Conservation (phyloP, 1,140 invertebrate species). For the Aethina tumida region DNA sequence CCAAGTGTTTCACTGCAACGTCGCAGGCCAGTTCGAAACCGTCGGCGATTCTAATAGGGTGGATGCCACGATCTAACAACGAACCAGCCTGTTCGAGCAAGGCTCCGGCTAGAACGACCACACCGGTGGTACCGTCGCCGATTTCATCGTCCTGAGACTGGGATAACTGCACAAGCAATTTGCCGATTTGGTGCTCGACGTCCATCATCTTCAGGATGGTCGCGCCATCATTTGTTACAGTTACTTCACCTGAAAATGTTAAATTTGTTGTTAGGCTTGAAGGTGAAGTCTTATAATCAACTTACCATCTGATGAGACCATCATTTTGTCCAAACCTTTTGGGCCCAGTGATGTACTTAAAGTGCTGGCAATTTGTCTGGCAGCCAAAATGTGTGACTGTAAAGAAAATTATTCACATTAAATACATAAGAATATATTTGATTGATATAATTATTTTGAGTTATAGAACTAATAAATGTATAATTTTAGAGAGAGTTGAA, state of each 20-base stretch:
- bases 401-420: no score
- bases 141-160: constrained; percentile 99
- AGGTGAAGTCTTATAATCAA: constrained; percentile 3
- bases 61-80: constrained; percentile 92
- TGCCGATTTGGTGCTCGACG: constrained; percentile 97
- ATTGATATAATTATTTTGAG: no score
- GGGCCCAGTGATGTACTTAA: constrained; percentile 93
- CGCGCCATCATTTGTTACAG: constrained; percentile 98
- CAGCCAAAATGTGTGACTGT: constrained; percentile 96
- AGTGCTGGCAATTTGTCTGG: constrained; percentile 79
- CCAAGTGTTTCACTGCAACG: constrained; percentile 76
- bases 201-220: constrained; percentile 99
- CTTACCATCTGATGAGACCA: constrained; percentile 81
- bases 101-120: constrained; percentile 80
- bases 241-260: constrained; percentile 75
- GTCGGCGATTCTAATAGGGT: constrained; percentile 97
- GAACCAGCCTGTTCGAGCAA: constrained; percentile 91
- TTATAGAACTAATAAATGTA: no score
- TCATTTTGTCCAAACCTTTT: constrained; percentile 92
- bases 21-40: constrained; percentile 96
- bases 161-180: constrained; percentile 94
- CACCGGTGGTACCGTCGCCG: constrained; percentile 98
- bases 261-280: not conserved
- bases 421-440: no score
- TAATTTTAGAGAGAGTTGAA: no score